Evolutionary conservation across 2,888 invertebrate species (phyloP), one percentile per base, ranked within the genome.

Genomic region (Arctia plantaginis): DNA sequence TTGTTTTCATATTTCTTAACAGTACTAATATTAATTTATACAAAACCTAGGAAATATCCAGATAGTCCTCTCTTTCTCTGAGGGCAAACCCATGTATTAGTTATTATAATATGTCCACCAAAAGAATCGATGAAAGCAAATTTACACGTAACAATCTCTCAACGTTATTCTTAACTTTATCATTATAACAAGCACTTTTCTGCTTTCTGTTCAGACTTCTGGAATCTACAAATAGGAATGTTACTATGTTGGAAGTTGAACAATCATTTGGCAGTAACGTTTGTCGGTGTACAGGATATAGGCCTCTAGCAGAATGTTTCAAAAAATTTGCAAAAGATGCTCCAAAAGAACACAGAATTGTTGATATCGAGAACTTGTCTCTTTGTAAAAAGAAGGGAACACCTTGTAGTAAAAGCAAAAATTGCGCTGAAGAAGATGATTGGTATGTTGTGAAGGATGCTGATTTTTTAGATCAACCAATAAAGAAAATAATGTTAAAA

Each of bases 221-320:
- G 10, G 88, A 94, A 82, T 70, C 70, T 12, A 83, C 88, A 6
- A 90, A 94, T 3, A 91, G 93, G n/a, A 85, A 91, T 27, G 83
- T 96, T 44, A 96, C 96, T 0, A 96, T 96, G 96, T 90, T 96
- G 77, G 96, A 97, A 78, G 95, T 97, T 4, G 98, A 98, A 89
- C 96, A 97, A 82, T 96, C 97, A 0, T 97, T 98, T 80, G 97
- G 97, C 10, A 97, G 97, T 59, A 97, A 97, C 84, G 95, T 97
- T 66, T 98, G 98, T 82, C 94, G 98, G 66, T 98, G 98, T 84
- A 98, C 98, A 1, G 97, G 97, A 0, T 97, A 97, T 83, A 91
- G 97, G 62, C 95, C 97, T 0, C 97, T 97, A 67, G 74, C 96
- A 2, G 95, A 97, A 69, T 96, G 97, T 2, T 97, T 97, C 85